A percentile compares a stretch with the other conserved stretches of the same genome.
Conservation (phyloP, 2,797 vertebrate genomes). For the Alectoris magna region DNA sequence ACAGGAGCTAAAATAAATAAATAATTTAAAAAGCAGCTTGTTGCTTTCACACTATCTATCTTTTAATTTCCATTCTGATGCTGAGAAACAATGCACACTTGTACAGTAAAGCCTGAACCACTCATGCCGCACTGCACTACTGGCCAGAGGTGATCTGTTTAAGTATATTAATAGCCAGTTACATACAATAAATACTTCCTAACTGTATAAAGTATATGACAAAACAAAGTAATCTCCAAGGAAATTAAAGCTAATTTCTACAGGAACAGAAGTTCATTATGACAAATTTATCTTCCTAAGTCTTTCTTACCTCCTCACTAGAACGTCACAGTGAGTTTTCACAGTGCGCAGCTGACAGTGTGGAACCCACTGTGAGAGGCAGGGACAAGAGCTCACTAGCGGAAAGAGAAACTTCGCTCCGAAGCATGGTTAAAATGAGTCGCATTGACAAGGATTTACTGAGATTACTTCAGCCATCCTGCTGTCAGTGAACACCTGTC, state of each 20-base stretch:
- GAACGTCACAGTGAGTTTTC: neutral
- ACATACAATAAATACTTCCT: slow-evolving; percentile 8
- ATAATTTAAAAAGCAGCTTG: neutral
- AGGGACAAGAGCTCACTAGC: neutral
- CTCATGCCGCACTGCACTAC: neutral
- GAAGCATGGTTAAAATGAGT: neutral
- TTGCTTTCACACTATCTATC: neutral
- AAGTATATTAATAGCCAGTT: slow-evolving; percentile 3
- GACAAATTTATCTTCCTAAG: neutral
- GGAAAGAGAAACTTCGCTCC: neutral
- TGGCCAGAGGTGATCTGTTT: neutral
- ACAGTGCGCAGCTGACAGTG: neutral
- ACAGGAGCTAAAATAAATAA: neutral
- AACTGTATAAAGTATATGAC: neutral
- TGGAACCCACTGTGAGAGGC: slow-evolving; percentile 22
- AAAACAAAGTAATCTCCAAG: neutral
- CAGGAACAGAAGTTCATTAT: neutral
- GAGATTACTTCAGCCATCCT: neutral
- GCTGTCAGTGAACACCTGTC: neutral
- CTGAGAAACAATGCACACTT: neutral
- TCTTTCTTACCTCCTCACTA: neutral
- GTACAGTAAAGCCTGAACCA: slow-evolving; percentile 8
- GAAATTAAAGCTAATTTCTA: neutral
- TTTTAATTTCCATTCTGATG: neutral
- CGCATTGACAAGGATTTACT: neutral